Percentiles rank a stretch among this genome's conserved stretches.
Conservation (phyloP, 2,888 invertebrate species). For the Yponomeuta evonymella region DNA sequence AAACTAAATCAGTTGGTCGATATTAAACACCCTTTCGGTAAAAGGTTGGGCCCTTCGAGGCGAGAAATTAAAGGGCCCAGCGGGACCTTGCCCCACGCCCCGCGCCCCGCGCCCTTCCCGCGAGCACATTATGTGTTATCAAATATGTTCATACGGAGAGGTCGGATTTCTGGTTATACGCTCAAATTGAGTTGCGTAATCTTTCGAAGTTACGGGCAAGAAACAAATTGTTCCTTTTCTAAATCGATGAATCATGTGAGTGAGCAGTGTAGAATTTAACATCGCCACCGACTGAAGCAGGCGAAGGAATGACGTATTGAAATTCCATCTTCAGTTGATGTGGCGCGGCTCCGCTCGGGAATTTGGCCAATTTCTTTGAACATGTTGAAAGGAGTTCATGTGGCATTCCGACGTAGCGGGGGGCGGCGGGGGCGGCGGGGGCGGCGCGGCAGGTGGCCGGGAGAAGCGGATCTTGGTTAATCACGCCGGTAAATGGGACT, state of each 20-base stretch:
- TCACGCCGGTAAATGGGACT: slow-evolving; percentile 46
- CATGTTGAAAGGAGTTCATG: slow-evolving; percentile 15
- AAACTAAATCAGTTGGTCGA: slow-evolving; percentile 41
- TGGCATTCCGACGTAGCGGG: slow-evolving; percentile 16
- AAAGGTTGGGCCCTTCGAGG: slow-evolving; percentile 40
- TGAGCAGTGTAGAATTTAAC: not conserved
- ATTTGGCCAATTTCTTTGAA: slow-evolving; percentile 22
- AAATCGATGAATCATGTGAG: not conserved
- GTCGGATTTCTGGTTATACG: slow-evolving; percentile 12
- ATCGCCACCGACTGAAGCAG: not conserved
- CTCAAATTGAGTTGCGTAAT: slow-evolving; percentile 9
- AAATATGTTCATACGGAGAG: slow-evolving; percentile 15
- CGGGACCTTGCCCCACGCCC: not conserved
- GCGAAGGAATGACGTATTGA: slow-evolving; percentile 10
- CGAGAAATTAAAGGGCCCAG: slow-evolving; percentile 47
- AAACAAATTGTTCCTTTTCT: slow-evolving; percentile 6
- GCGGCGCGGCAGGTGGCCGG: slow-evolving; percentile 18
- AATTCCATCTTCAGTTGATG: slow-evolving; percentile 12
- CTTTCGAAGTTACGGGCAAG: not conserved
- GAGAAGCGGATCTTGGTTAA: slow-evolving; percentile 49
- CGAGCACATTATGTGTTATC: slow-evolving; percentile 12
- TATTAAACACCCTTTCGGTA: slow-evolving; percentile 33
- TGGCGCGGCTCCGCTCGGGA: slow-evolving; percentile 10
- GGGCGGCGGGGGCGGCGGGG: slow-evolving; percentile 1
- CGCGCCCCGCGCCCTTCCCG: not conserved